Base-by-base conservation (phyloP, 2,888 invertebrate species). In the Oligia latruncula region DNA sequence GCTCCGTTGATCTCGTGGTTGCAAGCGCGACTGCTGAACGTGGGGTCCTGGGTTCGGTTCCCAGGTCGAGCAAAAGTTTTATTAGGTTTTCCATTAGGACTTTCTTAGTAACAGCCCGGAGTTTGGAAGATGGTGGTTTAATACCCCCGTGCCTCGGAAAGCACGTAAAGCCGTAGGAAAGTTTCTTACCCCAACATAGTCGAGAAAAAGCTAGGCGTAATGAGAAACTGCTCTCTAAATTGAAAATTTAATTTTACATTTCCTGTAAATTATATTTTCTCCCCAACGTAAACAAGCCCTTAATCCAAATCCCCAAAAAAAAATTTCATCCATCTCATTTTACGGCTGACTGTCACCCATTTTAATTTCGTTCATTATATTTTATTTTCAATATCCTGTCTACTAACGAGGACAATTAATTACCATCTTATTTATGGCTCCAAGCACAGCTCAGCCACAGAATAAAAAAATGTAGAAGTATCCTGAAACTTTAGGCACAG, bases 401-500 rank as follows among this genome's bases (percentile, higher is more conserved):
- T 71, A 11, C 79, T 86, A 89, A 89, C 88, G 80, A 89, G 81
- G 73, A 78, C 83, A 87, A 89, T 89, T 89, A 89, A 89, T 88
- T 88, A 87, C 67, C 73, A 84, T 81, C 71, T 87, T 87, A 87
- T 90, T 89, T 90, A 90, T 88, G 79, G 75, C 77, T 75, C 49
- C 65, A 74, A 83, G 82, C 83, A 72, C 76, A 65, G 88, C 67
- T 62, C 52, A 29, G 23, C 6, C 77, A 81, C 9, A 83, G 83
- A 81, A 1, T 77, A 67, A 58, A 64, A 13, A 55, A 4, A 0
- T 9, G 0, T 20, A 77, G 77, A 77, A 40, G 40, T 40, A 9
- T 29, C 43, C 43, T 43, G 29, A 29, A 29, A 29, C 29, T 29
- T 0, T 29, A 29, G 29, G 29, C 29, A 43, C 8, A 43, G 43